Conservation (phyloP, 2,888 invertebrate genomes). For the Microctonus aethiopoides region DNA sequence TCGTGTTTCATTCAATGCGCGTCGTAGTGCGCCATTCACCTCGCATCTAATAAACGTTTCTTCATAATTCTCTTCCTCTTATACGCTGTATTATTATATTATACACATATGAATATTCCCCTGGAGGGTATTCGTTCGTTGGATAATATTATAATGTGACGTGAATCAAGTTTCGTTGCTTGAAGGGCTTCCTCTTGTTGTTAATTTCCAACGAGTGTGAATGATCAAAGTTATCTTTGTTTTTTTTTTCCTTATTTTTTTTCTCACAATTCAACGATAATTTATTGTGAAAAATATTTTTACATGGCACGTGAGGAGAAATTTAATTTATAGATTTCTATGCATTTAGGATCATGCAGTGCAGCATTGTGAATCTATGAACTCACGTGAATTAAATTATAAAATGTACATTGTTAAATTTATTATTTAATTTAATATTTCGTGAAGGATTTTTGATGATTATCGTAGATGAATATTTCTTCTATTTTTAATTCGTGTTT, state of each 20-base stretch:
- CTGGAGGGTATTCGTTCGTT: constrained; percentile 2
- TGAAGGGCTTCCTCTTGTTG: background rate
- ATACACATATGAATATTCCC: constrained; percentile 20
- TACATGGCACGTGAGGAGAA: background rate
- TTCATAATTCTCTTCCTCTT: background rate
- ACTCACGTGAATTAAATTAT: too few species aligned
- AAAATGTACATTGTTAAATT: too few species aligned
- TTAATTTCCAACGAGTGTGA: background rate
- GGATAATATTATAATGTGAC: background rate
- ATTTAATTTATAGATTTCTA: too few species aligned
- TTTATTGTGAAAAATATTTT: background rate
- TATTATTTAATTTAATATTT: too few species aligned
- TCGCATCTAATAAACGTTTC: constrained; percentile 35
- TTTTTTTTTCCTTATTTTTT: too few species aligned
- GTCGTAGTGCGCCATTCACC: constrained; percentile 39
- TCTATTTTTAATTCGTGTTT: too few species aligned
- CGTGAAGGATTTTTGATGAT: too few species aligned
- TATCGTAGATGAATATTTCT: too few species aligned
- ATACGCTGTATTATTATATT: constrained; percentile 10
- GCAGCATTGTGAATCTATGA: too few species aligned
- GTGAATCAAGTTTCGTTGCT: background rate
- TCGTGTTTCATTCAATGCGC: constrained; percentile 45
- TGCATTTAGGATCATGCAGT: too few species aligned
- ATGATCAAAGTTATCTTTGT: background rate
- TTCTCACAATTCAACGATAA: background rate